These are phyloP conservation scores for Epinotia ramella DNA, from an alignment of 2,888 invertebrate species.

Conservation along the genomic window DNA sequence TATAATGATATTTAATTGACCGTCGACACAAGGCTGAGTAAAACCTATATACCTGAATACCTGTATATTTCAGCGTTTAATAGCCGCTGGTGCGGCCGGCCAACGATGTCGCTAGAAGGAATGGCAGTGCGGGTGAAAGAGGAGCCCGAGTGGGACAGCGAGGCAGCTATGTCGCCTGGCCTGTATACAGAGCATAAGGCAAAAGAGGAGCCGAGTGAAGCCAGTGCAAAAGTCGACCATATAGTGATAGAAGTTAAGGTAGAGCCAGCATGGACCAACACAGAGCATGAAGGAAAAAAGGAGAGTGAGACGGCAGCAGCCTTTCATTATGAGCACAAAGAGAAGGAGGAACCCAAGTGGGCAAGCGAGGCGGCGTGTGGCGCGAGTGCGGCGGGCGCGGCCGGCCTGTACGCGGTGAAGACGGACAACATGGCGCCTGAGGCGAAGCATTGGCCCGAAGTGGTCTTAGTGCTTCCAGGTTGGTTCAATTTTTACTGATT, in stretches of 20 bases:
- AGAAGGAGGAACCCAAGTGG: neutral
- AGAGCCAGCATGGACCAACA: neutral
- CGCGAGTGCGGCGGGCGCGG: neutral
- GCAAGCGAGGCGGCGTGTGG: neutral
- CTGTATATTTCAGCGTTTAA: neutral
- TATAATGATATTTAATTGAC: neutral
- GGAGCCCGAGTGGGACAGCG: neutral
- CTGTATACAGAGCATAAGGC: neutral
- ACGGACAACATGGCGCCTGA: neutral
- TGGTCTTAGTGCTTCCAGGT: neutral
- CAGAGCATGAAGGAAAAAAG: neutral
- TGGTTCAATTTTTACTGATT: neutral
- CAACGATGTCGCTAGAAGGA: neutral
- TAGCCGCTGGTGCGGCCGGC: neutral
- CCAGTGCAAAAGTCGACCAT: neutral
- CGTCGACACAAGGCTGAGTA: neutral
- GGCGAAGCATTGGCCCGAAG: neutral
- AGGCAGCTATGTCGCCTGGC: neutral
- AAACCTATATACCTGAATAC: neutral
- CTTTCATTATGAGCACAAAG: neutral
- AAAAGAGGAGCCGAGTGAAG: neutral
- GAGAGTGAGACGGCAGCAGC: neutral
- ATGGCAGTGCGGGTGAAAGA: neutral
- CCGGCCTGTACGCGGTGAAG: neutral
- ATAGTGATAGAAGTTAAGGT: neutral